Evolutionary conservation across 2,888 invertebrate genomes (phyloP), one percentile per base, ranked within the genome.

Genomic region (Dinocampus coccinellae): DNA sequence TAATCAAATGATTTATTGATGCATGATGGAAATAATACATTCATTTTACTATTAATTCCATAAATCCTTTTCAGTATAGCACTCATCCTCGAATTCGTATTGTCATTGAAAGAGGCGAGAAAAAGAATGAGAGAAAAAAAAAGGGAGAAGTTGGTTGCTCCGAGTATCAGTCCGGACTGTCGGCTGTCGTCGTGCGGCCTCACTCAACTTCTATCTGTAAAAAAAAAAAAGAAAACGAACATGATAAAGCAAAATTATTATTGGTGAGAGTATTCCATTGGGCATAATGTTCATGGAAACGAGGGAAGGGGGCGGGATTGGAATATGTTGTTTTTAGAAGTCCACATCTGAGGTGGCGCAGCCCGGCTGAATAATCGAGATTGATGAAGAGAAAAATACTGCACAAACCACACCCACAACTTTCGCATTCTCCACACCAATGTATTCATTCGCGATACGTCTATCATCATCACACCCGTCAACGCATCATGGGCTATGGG

Each of bases 51-150:
- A 83, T 85, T 85, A 83, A 85, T 85, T 75, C 80, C 79, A 69
- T 82, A 80, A 81, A 81, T 85, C 79, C 81, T 83, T 85, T 85
- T 84, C 83, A 83, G 85, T 84, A 77, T 73, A 75, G 80, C 77
- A 77, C 76, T 79, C 81, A 79, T 77, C 79, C 77, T 82, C 79
- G 70, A 82, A 81, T 78, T 76, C 72, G 69, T 63, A 74, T 74
- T 79, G 75, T 73, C 70, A 73, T 66, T 63, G 69, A 73, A 73
- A 77, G 73, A 62, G 16, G 47, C 47, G 47, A 47, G 52, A 74
- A 52, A n/a, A n/a, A n/a, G n/a, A n/a, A n/a, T n/a, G n/a, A n/a
- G n/a, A n/a, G n/a, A n/a, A n/a, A n/a, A n/a, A n/a, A n/a, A n/a
- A n/a, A n/a, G n/a, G n/a, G n/a, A n/a, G n/a, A n/a, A 57, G 63